These are phyloP conservation scores for Epicampocera succincta DNA, from an alignment of 2,888 invertebrate genomes.

Conservation along the genomic window DNA sequence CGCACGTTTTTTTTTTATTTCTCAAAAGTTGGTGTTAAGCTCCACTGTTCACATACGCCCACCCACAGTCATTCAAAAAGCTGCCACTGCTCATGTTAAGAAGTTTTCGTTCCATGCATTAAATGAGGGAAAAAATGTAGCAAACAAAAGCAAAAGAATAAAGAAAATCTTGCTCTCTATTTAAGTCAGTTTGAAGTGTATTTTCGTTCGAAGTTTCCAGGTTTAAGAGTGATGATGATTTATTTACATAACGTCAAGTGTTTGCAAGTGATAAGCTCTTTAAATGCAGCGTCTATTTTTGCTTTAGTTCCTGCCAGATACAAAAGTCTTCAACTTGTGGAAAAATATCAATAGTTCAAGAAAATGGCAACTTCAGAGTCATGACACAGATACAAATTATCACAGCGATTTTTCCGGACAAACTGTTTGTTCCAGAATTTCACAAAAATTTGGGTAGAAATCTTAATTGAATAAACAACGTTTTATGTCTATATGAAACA, in stretches of 20 bases:
- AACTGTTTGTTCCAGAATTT: too few species aligned
- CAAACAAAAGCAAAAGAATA: neutral
- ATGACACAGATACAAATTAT: neutral
- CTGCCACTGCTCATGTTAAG: neutral
- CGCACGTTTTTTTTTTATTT: too few species aligned
- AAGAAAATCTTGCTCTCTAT: constrained; percentile 44
- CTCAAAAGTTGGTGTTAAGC: neutral
- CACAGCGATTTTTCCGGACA: too few species aligned
- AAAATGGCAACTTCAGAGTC: too few species aligned
- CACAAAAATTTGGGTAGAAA: too few species aligned
- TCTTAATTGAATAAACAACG: too few species aligned
- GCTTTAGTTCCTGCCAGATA: neutral
- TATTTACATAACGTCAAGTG: constrained; percentile 66
- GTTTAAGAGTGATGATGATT: constrained; percentile 63
- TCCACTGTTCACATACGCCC: constrained; percentile 1
- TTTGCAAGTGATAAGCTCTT: constrained; percentile 53
- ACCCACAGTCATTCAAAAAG: neutral
- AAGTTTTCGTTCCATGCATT: neutral
- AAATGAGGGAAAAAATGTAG: neutral
- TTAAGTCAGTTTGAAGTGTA: constrained; percentile 55
- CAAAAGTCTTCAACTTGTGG: neutral
- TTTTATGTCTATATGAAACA: too few species aligned
- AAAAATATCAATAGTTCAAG: neutral
- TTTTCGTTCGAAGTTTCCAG: constrained; percentile 43
- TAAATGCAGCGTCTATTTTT: constrained; percentile 21